Percentiles rank a stretch among this genome's conserved stretches.
phyloP scores from a whole-genome alignment of 2,888 invertebrate species.

The Lepidochitona cinerea region DNA sequence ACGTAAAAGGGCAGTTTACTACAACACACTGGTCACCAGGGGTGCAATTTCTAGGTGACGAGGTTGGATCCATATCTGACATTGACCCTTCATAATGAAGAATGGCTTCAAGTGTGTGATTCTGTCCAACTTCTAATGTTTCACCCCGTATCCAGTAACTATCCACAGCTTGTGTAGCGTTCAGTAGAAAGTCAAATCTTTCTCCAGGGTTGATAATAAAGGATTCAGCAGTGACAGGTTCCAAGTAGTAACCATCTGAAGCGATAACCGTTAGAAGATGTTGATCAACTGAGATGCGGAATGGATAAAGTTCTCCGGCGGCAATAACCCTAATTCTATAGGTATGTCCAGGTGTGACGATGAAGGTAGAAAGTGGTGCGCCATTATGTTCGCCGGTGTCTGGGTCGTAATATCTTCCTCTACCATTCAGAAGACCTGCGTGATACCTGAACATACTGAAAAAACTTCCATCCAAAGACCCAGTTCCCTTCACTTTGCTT shows the following conservation, averaged over 20 bases:
- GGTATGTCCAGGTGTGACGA: slow-evolving; percentile 20
- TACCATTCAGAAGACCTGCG: slow-evolving; percentile 50
- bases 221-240: slow-evolving; percentile 38
- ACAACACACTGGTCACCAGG: slow-evolving; percentile 28
- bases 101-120: slow-evolving; percentile 36
- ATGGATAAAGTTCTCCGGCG: slow-evolving; percentile 39
- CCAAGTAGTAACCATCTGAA: slow-evolving; percentile 47
- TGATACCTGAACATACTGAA: slow-evolving; percentile 36
- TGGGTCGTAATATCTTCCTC: slow-evolving; percentile 36
- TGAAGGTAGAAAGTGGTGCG: slow-evolving; percentile 35
- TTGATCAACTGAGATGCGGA: slow-evolving; percentile 46
- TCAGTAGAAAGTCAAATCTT: slow-evolving; percentile 49
- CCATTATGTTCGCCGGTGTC: slow-evolving; percentile 27
- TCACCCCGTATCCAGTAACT: slow-evolving; percentile 57
- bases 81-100: slow-evolving; percentile 37
- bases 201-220: slow-evolving; percentile 18
- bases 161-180: slow-evolving; percentile 32
- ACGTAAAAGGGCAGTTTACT: slow-evolving; percentile 45
- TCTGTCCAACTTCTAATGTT: slow-evolving; percentile 31
- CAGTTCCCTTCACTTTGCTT: slow-evolving; percentile 18
- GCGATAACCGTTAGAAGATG: slow-evolving; percentile 46
- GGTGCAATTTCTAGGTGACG: slow-evolving; percentile 28
- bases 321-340: slow-evolving; percentile 51
- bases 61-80: slow-evolving; percentile 27
- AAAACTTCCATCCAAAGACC: slow-evolving; percentile 32